Evolutionary conservation across 2,888 invertebrate species (phyloP), one percentile per base, ranked within the genome.

Genomic region (Leptopilina syphax): DNA sequence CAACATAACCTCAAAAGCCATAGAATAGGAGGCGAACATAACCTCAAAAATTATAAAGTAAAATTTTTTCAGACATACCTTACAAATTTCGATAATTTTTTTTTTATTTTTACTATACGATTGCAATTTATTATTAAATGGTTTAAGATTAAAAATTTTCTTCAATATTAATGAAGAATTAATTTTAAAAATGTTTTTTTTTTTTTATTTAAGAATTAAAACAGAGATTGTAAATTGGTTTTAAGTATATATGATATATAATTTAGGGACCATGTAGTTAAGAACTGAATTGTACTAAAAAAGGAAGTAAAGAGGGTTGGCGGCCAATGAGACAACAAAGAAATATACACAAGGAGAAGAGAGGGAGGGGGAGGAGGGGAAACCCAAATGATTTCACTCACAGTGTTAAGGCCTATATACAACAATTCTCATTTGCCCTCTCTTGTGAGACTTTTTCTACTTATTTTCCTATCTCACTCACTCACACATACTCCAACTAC

Each of bases 281-380:
- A 60, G 18, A 73, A 34, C 50, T 50, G 57, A 73, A 50, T 27
- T 12, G 27, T 44, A 44, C 18, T 73, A 41, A 57, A 57, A 73
- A 57, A 70, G 27, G 54, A 70, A 73, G 73, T 73, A 27, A 34
- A 73, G 57, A 73, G 57, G 57, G 57, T 73, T 12, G 57, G 57
- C 57, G 57, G 34, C 57, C 73, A 73, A 73, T 73, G 73, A 57
- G 57, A 54, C 18, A n/a, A 73, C 73, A 73, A 73, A 73, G 34
- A 73, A 73, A 73, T 13, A 34, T 34, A 4, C 34, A 34, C 3
- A 34, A 34, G 34, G 57, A 73, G 57, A 34, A 73, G 57, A 34
- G 57, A 41, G 8, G 41, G 73, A 57, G 18, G 27, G 73, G 57
- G 57, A 18, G 57, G 57, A 41, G 41, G 34, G 73, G 57, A n/a